These are phyloP conservation scores for Polylopha cassiicola DNA, from an alignment of 2,888 invertebrate genomes.

Conservation along the genomic window DNA sequence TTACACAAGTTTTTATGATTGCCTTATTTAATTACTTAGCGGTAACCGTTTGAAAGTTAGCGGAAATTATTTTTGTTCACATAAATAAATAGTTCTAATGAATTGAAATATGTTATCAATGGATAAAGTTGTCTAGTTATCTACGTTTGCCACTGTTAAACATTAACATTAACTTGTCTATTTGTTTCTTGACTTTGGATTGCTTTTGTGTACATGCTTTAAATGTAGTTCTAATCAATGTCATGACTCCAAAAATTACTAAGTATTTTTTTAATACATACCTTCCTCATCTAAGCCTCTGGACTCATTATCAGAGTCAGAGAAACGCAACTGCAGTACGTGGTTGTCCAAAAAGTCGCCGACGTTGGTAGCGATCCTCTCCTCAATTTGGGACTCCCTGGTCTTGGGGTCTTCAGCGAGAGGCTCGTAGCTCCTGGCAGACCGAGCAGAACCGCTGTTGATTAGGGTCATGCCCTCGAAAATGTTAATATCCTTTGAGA, in stretches of 20 bases:
- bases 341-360: slow-evolving; percentile 68
- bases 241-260: no score
- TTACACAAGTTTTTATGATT: not conserved
- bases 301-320: slow-evolving; percentile 54
- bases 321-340: slow-evolving; percentile 64
- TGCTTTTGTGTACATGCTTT: no score
- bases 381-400: slow-evolving; percentile 63
- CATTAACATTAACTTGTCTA: no score
- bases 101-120: no score
- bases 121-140: no score
- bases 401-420: slow-evolving; percentile 62
- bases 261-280: slow-evolving; percentile 31
- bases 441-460: slow-evolving; percentile 70
- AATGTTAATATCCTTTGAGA: slow-evolving; percentile 69
- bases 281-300: slow-evolving; percentile 69
- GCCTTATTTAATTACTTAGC: no score
- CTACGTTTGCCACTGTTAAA: no score
- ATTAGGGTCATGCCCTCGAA: slow-evolving; percentile 71
- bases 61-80: no score
- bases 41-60: no score
- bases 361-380: slow-evolving; percentile 63
- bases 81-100: no score
- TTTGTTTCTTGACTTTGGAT: no score
- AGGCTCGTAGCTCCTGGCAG: slow-evolving; percentile 66
- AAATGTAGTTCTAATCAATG: no score